These are phyloP conservation scores for Rhinichthys osculus DNA, from an alignment of 2,797 vertebrate species.

Conservation along the genomic window DNA sequence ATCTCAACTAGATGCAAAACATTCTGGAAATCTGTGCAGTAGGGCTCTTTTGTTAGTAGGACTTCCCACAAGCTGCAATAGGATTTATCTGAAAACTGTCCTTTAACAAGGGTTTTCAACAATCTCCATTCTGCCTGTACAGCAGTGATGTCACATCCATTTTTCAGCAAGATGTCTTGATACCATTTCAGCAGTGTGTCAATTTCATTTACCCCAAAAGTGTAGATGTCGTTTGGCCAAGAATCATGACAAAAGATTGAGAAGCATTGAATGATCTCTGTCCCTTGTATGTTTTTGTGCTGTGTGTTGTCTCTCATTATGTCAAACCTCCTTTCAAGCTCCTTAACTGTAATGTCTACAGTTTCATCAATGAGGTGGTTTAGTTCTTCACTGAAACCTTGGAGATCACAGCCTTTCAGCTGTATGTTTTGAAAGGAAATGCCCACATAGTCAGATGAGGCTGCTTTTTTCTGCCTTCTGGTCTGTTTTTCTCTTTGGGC, in stretches of 20 bases:
- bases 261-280: neutral
- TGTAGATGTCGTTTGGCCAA: neutral
- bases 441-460: neutral
- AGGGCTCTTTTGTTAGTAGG: too few relatives aligned
- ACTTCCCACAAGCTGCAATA: too few relatives aligned
- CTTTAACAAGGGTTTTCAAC: too few relatives aligned
- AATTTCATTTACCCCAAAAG: neutral
- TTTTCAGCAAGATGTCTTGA: too few relatives aligned
- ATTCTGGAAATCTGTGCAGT: too few relatives aligned
- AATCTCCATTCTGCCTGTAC: too few relatives aligned
- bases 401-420: neutral
- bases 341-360: neutral
- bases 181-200: too few relatives aligned
- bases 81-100: too few relatives aligned
- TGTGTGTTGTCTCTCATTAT: neutral
- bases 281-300: neutral
- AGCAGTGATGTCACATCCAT: too few relatives aligned
- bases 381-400: neutral
- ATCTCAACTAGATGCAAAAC: too few relatives aligned
- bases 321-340: neutral
- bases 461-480: neutral
- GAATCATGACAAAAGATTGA: constrained; percentile 15
- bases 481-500: neutral
- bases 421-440: neutral
- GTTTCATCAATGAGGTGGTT: neutral